These are phyloP conservation scores for Carapus acus DNA, from an alignment of 2,797 vertebrate species.

Conservation along the genomic window DNA sequence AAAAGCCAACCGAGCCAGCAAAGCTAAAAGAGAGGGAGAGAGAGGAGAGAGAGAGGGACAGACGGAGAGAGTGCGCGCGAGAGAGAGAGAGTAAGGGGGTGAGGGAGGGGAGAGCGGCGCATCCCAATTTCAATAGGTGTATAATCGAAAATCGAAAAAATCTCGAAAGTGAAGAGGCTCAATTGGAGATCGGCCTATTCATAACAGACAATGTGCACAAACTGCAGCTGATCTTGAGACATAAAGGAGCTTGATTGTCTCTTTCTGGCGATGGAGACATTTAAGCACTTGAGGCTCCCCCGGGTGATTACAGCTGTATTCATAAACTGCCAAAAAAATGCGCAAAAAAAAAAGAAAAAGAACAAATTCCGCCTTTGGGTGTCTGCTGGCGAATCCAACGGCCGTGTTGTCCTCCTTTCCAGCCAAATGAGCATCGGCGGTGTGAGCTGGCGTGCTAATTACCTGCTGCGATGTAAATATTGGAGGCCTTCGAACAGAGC, in stretches of 20 bases:
- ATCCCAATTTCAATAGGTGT: conserved; percentile 70
- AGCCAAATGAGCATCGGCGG: conserved; percentile 59
- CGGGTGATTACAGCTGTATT: conserved; percentile 70
- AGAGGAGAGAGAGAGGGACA: too few species aligned
- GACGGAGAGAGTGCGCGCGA: too few species aligned
- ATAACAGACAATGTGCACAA: conserved; percentile 69
- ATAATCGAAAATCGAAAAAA: conserved; percentile 70
- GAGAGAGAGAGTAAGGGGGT: too few species aligned
- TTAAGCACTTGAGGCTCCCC: conserved; percentile 65
- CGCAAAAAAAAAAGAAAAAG: too few species aligned
- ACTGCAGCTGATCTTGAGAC: conserved; percentile 68
- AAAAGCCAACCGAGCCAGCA: conserved; percentile 52
- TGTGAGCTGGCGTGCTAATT: conserved; percentile 63
- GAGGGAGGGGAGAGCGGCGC: conserved; percentile 42
- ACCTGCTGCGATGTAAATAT: conserved; percentile 60
- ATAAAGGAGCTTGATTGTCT: conserved; percentile 75
- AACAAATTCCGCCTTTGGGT: too few species aligned
- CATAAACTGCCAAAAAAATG: conserved; percentile 59
- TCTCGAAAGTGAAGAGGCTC: conserved; percentile 70
- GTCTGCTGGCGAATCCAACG: conserved; percentile 58
- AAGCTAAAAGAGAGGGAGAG: conserved; percentile 40
- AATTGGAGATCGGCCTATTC: conserved; percentile 71
- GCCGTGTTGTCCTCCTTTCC: conserved; percentile 65
- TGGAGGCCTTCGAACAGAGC: conserved; percentile 43
- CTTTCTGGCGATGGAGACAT: conserved; percentile 64